A percentile compares a stretch with the other conserved stretches of the same genome.
Conservation (phyloP, 2,888 invertebrate species). For the Lordiphosa fenestrarum region DNA sequence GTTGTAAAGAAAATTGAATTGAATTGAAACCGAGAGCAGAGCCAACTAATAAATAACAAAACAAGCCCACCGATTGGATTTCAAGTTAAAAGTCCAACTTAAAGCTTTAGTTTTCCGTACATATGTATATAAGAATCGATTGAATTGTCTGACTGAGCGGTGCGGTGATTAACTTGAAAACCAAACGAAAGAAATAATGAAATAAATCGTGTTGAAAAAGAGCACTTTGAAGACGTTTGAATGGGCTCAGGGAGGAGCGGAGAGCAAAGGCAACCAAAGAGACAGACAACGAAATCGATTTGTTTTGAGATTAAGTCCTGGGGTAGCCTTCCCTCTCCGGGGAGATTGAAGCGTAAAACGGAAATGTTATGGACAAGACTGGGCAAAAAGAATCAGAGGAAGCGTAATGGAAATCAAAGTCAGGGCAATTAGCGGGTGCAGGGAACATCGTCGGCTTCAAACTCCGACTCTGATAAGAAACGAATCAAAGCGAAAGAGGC, state of each 20-base stretch:
- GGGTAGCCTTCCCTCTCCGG: constrained; percentile 40
- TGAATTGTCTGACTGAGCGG: constrained; percentile 54
- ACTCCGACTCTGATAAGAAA: constrained; percentile 36
- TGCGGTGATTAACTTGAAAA: constrained; percentile 63
- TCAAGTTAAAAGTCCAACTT: constrained; percentile 26
- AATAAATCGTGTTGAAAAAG: constrained; percentile 75
- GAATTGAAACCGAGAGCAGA: constrained; percentile 61
- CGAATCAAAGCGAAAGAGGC: constrained; percentile 55
- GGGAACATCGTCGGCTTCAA: constrained; percentile 11
- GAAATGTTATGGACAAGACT: constrained; percentile 58
- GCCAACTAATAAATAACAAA: constrained; percentile 65
- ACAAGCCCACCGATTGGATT: constrained; percentile 31
- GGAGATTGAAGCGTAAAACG: constrained; percentile 61
- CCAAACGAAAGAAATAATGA: constrained; percentile 52
- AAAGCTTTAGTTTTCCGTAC: constrained; percentile 22
- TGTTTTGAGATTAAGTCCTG: constrained; percentile 76
- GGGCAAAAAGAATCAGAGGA: constrained; percentile 22
- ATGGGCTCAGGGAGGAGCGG: constrained; percentile 3
- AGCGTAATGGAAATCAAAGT: constrained; percentile 66
- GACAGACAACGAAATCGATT: constrained; percentile 64
- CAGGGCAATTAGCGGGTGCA: constrained; percentile 40
- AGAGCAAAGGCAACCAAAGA: constrained; percentile 3
- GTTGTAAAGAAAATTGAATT: constrained; percentile 73
- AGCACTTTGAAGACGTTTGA: constrained; percentile 11
- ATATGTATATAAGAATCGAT: constrained; percentile 47